Conservation (phyloP, 2,888 invertebrate genomes). For the Leucozona laternaria region DNA sequence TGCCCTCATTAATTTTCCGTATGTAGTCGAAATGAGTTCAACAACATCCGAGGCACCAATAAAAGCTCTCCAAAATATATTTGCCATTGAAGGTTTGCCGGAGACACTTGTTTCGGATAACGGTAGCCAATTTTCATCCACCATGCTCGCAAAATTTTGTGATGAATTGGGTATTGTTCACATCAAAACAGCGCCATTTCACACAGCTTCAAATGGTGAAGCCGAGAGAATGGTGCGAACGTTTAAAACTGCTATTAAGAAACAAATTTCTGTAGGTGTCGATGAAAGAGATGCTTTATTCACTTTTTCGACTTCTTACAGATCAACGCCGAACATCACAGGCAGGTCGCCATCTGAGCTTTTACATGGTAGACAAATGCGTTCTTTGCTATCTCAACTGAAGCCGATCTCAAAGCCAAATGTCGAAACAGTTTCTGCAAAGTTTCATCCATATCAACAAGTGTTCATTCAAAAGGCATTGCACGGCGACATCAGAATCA, state of each 20-base stretch:
- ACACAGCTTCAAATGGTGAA: conserved; percentile 73
- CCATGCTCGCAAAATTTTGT: conserved; percentile 75
- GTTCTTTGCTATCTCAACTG: conserved; percentile 31
- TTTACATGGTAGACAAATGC: conserved; percentile 37
- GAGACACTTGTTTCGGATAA: conserved; percentile 76
- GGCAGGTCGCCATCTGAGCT: conserved; percentile 52
- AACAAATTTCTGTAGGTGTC: conserved; percentile 43
- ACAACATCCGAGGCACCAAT: conserved; percentile 67
- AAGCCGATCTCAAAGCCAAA: not conserved
- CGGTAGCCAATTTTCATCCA: conserved; percentile 73
- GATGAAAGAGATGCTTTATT: conserved; percentile 14
- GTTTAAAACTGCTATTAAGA: conserved; percentile 46
- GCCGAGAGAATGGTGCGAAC: conserved; percentile 73
- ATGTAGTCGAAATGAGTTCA: conserved; percentile 25
- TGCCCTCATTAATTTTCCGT: conserved; percentile 36
- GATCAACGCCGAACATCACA: conserved; percentile 33
- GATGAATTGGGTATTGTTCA: conserved; percentile 75
- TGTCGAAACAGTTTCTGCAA: not conserved
- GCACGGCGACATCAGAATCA: conserved; percentile 4
- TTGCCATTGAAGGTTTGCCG: conserved; percentile 77
- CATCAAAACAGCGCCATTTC: conserved; percentile 73
- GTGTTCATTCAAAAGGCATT: not conserved
- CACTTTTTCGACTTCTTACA: conserved; percentile 42
- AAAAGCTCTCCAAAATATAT: conserved; percentile 66
- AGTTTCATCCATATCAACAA: not conserved